Evolutionary conservation across 2,113 vertebrate genomes (phyloP), one percentile per base, ranked within the genome.

Genomic region (Pelecanoides urinatrix): DNA sequence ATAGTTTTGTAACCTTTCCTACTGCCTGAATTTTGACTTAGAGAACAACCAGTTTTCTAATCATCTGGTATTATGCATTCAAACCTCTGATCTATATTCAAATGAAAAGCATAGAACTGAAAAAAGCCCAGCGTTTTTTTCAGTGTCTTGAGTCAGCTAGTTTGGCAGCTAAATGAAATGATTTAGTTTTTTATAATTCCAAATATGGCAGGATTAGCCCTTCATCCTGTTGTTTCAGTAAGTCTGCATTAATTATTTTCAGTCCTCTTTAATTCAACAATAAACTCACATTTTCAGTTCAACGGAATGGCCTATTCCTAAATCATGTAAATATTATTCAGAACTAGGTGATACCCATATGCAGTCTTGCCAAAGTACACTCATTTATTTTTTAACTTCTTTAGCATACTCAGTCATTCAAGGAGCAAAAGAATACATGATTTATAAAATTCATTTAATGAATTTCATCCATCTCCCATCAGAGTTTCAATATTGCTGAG

Each of bases 181-280:
- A 85, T 94, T 95, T 88, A 52, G 18, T 19, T 77, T 89, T 90
- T 52, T 32, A 19, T 87, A 86, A 61, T 79, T 91, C 77, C 42
- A 89, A 86, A 52, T 94, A 16, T 19, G 18, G 71, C 56, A 74
- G 88, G 49, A 91, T 96, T 96, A 93, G 73, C 74, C 63, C 82
- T 94, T 96, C 86, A 76, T 95, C 74, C 89, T 82, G 79, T 94
- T 86, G 50, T 88, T 96, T 94, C 87, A 65, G 44, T 62, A 70
- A 86, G 77, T 71, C 81, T 61, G 47, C 52, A 56, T 96, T 94
- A 92, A 96, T 94, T 92, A 80, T 89, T 97, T 97, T 91, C 56
- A 62, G 26, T 73, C 52, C 90, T 74, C 40, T 95, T 92, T 93
- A 92, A 94, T 94, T 82, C 93, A 66, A 85, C 49, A 82, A 38